These are phyloP conservation scores for Agelastica alni DNA, from an alignment of 2,888 invertebrate species.

Conservation along the genomic window DNA sequence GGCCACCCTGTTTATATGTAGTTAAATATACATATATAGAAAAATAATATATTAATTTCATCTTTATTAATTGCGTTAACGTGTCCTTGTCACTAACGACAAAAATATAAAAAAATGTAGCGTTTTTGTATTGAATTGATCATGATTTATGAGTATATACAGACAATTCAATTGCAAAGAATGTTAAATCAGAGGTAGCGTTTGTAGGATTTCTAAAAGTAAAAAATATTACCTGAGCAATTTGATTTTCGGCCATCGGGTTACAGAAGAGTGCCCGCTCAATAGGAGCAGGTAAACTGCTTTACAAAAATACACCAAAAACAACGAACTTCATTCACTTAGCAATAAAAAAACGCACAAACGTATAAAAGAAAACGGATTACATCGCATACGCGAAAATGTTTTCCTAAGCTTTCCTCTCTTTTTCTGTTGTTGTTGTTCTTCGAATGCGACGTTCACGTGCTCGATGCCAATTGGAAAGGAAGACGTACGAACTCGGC, in stretches of 20 bases:
- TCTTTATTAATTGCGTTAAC: no score
- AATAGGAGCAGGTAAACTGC: constrained; percentile 30
- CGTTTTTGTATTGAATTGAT: no score
- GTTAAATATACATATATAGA: no score
- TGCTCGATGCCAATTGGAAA: background rate
- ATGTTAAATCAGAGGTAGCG: no score
- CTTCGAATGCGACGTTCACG: constrained; percentile 8
- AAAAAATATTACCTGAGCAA: constrained; percentile 64
- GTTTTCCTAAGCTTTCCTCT: background rate
- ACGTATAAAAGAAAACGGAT: background rate
- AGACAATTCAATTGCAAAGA: no score
- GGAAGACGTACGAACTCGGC: background rate
- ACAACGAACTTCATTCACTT: constrained; percentile 18
- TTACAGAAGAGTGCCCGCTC: constrained; percentile 34
- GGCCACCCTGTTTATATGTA: no score
- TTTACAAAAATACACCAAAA: constrained; percentile 7
- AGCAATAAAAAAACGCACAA: background rate
- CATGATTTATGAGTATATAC: no score
- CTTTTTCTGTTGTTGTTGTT: background rate
- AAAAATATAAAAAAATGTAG: no score
- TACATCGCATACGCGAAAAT: constrained; percentile 4
- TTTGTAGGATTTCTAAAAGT: no score
- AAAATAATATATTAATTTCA: no score
- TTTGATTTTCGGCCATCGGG: constrained; percentile 62
- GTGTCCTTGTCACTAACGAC: no score